Evolutionary conservation across 1,140 invertebrate species (phyloP).

Genomic region (Lordiphosa stackelbergi): DNA sequence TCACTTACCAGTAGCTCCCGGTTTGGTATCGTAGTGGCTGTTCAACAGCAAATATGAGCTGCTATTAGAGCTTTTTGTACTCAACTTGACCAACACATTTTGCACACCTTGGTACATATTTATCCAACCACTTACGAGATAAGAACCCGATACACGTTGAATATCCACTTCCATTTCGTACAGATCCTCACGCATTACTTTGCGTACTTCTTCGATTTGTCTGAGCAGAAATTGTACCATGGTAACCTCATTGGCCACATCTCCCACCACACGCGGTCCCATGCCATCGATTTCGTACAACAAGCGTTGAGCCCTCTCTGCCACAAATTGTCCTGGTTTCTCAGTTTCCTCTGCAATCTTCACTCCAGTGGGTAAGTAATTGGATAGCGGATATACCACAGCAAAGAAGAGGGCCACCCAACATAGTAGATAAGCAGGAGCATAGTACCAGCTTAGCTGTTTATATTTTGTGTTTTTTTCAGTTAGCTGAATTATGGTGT

Average conservation of each 20-base stretch:
- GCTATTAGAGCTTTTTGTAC: constrained; percentile 73
- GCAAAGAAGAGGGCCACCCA: constrained; percentile 61
- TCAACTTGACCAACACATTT: constrained; percentile 88
- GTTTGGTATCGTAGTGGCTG: constrained; percentile 95
- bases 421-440: constrained; percentile 47
- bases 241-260: constrained; percentile 82
- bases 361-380: constrained; percentile 42
- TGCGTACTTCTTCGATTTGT: constrained; percentile 43
- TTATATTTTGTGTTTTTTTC: neutral
- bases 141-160: constrained; percentile 83
- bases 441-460: constrained; percentile 38
- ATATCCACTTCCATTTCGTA: constrained; percentile 62
- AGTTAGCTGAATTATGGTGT: neutral
- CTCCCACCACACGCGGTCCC: constrained; percentile 83
- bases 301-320: constrained; percentile 69
- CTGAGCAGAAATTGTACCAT: constrained; percentile 79
- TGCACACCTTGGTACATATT: constrained; percentile 83
- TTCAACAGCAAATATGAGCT: constrained; percentile 87
- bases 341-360: constrained; percentile 32
- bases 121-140: constrained; percentile 85
- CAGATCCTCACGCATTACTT: constrained; percentile 36
- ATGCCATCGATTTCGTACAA: constrained; percentile 83
- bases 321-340: constrained; percentile 48
- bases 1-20: constrained; percentile 82
- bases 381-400: constrained; percentile 51